A percentile compares a stretch with the other conserved stretches of the same genome.
These are phyloP conservation scores for Dioctria linearis DNA, from an alignment of 2,888 invertebrate species.

Conservation along the genomic window DNA sequence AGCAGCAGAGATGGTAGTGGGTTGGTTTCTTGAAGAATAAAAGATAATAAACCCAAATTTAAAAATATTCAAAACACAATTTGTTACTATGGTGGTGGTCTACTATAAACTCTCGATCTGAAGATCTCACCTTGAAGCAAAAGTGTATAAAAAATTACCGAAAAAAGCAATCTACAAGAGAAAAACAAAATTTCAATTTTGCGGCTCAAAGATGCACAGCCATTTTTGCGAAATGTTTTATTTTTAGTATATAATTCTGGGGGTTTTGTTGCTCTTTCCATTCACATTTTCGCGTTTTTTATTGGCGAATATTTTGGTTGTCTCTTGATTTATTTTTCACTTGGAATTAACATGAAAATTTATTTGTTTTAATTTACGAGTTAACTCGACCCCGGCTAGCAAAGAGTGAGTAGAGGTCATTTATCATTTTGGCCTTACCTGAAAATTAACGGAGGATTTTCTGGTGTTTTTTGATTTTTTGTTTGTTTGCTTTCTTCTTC, in stretches of 20 bases:
- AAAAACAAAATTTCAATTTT: too few relatives aligned
- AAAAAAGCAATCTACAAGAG: background rate
- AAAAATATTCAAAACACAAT: too few relatives aligned
- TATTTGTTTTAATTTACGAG: conserved; percentile 11
- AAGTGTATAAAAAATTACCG: background rate
- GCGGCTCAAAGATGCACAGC: too few relatives aligned
- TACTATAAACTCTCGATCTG: background rate
- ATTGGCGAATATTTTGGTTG: background rate
- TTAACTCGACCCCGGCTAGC: background rate
- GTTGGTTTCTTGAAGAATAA: too few relatives aligned
- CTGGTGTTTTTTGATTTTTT: background rate
- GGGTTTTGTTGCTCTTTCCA: background rate
- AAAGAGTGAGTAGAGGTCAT: background rate
- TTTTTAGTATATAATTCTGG: too few relatives aligned
- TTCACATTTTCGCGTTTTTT: background rate
- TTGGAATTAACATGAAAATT: background rate
- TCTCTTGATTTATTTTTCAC: conserved; percentile 5
- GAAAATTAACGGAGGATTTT: background rate
- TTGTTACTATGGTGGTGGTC: too few relatives aligned
- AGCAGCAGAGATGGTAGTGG: too few relatives aligned
- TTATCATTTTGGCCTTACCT: background rate
- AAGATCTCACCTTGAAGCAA: background rate
- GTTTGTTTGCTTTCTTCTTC: background rate
- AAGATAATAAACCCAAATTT: too few relatives aligned
- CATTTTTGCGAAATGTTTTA: too few relatives aligned